These are phyloP conservation scores for Pseudoatta argentina DNA, from an alignment of 1,140 invertebrate species.

Conservation along the genomic window DNA sequence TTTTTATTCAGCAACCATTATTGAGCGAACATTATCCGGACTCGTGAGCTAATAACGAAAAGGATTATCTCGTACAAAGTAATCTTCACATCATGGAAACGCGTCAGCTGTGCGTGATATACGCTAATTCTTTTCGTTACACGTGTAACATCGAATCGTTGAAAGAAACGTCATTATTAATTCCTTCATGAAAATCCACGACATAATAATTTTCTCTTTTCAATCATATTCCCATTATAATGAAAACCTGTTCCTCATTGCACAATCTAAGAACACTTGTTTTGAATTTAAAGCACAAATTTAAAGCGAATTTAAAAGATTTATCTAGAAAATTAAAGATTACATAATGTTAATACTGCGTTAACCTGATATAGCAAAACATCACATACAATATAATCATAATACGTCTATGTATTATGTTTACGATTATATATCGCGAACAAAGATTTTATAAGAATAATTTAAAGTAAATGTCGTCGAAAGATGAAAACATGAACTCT, in stretches of 20 bases:
- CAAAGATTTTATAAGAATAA: too few species aligned
- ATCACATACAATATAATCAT: too few species aligned
- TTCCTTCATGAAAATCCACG: neutral
- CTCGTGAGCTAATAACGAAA: neutral
- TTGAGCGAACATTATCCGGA: neutral
- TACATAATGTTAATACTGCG: too few species aligned
- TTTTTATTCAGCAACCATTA: neutral
- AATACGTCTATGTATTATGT: too few species aligned
- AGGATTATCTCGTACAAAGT: slow-evolving; percentile 14
- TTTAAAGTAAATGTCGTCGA: too few species aligned
- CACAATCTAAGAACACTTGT: neutral
- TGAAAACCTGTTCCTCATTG: neutral
- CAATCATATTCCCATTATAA: neutral
- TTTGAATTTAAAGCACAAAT: neutral
- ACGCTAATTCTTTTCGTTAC: neutral
- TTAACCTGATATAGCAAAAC: too few species aligned
- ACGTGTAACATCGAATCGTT: neutral
- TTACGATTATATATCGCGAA: too few species aligned
- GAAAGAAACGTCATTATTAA: neutral
- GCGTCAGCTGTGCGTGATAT: neutral
- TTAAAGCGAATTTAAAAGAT: neutral
- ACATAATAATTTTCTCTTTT: neutral
- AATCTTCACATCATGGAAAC: neutral
- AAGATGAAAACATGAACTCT: too few species aligned
- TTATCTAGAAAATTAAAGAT: too few species aligned